Conservation (phyloP, 2,797 vertebrate species). For the Nyctibius grandis region DNA sequence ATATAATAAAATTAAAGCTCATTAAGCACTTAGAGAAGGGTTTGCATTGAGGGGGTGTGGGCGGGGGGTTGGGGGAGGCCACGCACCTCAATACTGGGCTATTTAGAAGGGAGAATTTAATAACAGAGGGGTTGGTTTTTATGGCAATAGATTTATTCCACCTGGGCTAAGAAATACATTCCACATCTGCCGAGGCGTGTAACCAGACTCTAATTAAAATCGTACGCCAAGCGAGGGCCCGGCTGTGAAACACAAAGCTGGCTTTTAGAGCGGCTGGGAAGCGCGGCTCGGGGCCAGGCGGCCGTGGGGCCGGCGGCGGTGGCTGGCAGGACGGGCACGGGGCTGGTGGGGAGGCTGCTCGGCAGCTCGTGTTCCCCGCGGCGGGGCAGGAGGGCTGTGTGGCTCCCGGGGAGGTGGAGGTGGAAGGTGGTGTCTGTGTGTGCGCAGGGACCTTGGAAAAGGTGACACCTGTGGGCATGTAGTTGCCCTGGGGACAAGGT, state of each 20-base stretch:
- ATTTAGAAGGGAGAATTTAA: constrained; percentile 66
- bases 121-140: constrained; percentile 75
- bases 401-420: not conserved
- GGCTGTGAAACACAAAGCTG: constrained; percentile 69
- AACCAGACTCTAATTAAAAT: constrained; percentile 83
- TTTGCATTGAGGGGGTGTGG: constrained; percentile 57
- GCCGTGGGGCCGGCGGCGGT: not conserved
- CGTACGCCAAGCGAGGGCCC: constrained; percentile 71
- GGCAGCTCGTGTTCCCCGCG: not conserved
- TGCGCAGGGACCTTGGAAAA: not conserved
- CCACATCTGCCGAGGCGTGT: constrained; percentile 79
- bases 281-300: not conserved
- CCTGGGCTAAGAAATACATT: constrained; percentile 78
- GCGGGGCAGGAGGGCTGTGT: not conserved
- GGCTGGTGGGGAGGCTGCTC: not conserved
- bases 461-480: not conserved
- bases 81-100: not conserved
- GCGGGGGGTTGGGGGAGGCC: fast-evolving
- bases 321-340: not conserved
- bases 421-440: not conserved
- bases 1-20: constrained; percentile 32
- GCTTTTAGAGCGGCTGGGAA: constrained; percentile 66
- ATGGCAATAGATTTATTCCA: constrained; percentile 79
- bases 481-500: not conserved
- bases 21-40: constrained; percentile 53